Evolutionary conservation across 2,888 invertebrate species (phyloP).

Genomic region (Brachyptera putata): DNA sequence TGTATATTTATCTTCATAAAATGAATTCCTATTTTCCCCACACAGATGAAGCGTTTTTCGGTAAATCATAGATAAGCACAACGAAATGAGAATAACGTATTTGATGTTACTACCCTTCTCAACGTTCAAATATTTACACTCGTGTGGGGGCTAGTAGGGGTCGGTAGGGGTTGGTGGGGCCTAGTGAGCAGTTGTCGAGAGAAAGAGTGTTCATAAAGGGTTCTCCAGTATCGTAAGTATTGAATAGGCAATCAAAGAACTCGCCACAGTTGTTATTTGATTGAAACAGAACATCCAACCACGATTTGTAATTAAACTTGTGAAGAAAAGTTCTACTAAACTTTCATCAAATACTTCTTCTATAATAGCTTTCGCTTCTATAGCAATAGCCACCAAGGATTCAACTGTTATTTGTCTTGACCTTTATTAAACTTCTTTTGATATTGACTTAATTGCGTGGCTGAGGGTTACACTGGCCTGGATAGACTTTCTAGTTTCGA

Average conservation of each 20-base stretch:
- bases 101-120: too few relatives aligned
- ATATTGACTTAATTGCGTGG: constrained; percentile 5
- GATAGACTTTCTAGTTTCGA: neutral
- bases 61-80: too few relatives aligned
- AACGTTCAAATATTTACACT: too few relatives aligned
- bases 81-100: too few relatives aligned
- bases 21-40: too few relatives aligned
- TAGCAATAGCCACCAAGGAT: neutral
- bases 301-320: constrained; percentile 22
- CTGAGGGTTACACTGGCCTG: neutral
- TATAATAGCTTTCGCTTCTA: constrained; percentile 10
- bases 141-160: too few relatives aligned
- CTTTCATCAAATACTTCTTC: neutral
- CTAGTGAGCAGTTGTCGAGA: too few relatives aligned
- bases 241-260: constrained; percentile 24
- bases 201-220: too few relatives aligned
- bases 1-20: too few relatives aligned
- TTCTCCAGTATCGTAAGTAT: too few relatives aligned
- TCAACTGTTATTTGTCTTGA: constrained; percentile 18
- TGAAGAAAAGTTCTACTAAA: neutral
- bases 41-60: too few relatives aligned
- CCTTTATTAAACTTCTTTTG: constrained; percentile 12
- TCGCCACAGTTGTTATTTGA: constrained; percentile 19
- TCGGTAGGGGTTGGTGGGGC: too few relatives aligned
- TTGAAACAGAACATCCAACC: constrained; percentile 19